Evolutionary conservation across 1,140 invertebrate species (phyloP).

Genomic region (Coelopa frigida): DNA sequence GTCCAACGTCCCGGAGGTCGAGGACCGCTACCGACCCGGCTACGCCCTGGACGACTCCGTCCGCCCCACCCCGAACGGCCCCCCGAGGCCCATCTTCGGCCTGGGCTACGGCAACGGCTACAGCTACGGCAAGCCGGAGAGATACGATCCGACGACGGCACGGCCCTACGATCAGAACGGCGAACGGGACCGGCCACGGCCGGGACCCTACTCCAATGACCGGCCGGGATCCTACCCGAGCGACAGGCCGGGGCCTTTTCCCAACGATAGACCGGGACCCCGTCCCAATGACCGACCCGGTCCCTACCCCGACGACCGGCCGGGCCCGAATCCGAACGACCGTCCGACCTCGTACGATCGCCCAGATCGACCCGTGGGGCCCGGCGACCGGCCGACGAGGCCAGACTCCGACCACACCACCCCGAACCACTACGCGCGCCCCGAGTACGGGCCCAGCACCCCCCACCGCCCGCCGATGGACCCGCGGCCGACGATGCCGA

Average conservation of each 20-base stretch:
- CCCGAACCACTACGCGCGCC: slow-evolving; percentile 3
- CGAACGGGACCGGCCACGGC: slow-evolving; percentile 9
- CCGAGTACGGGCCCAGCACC: slow-evolving; percentile 5
- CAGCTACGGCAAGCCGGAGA: slow-evolving; percentile 37
- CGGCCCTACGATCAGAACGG: slow-evolving; percentile 19
- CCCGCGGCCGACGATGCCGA: slow-evolving; percentile 24
- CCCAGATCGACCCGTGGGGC: slow-evolving; percentile 1
- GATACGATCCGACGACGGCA: slow-evolving; percentile 27
- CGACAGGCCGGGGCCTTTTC: neutral
- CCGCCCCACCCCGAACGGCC: slow-evolving; percentile 18
- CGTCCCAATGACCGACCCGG: neutral
- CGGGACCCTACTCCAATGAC: slow-evolving; percentile 1
- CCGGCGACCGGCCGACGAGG: slow-evolving; percentile 4
- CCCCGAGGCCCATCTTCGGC: slow-evolving; percentile 34
- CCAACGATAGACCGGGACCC: slow-evolving; percentile 1
- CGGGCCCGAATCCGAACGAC: neutral
- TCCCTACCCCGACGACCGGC: neutral
- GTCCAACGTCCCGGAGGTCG: slow-evolving; percentile 34
- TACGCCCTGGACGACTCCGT: slow-evolving; percentile 11
- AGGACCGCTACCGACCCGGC: slow-evolving; percentile 31
- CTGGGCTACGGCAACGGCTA: slow-evolving; percentile 41
- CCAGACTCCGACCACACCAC: slow-evolving; percentile 14
- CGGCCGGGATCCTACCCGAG: neutral
- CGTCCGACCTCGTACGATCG: too few relatives aligned
- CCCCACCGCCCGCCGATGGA: slow-evolving; percentile 16